Evolutionary conservation across 2,797 vertebrate species (phyloP).

Genomic region (Smutsia gigantea): DNA sequence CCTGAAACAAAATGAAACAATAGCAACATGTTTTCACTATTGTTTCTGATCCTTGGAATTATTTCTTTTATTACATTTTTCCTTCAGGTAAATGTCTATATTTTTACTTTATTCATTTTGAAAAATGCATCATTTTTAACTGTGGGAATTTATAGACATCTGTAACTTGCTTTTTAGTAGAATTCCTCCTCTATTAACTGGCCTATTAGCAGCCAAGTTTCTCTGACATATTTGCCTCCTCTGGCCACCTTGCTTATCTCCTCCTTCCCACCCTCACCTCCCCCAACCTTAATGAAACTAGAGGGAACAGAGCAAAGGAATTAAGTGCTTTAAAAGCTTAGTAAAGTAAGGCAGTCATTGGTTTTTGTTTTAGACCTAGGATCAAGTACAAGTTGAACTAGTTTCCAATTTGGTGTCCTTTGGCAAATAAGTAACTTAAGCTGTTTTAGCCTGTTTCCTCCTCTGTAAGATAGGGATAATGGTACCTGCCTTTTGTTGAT

Average conservation of each 20-base stretch:
- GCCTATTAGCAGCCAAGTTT: background rate
- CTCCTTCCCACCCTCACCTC: background rate
- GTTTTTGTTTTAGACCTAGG: background rate
- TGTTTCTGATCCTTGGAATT: conserved; percentile 92
- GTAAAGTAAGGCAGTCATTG: background rate
- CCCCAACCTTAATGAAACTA: background rate
- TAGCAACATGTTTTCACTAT: conserved; percentile 89
- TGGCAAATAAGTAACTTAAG: background rate
- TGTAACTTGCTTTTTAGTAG: background rate
- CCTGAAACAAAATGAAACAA: conserved; percentile 54
- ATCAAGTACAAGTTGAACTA: background rate
- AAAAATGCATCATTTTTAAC: background rate
- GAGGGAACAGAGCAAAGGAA: background rate
- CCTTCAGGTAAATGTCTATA: conserved; percentile 91
- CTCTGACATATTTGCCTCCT: background rate
- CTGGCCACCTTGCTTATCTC: background rate
- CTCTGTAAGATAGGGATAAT: background rate
- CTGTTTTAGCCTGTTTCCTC: background rate
- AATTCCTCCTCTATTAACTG: background rate
- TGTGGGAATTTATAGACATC: background rate
- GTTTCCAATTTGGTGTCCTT: background rate
- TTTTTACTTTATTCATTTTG: conserved; percentile 56
- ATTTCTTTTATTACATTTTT: conserved; percentile 95
- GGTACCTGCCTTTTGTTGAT: background rate
- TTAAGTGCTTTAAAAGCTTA: background rate